Conservation (phyloP, 2,113 vertebrate genomes). For the Embiotoca jacksoni region DNA sequence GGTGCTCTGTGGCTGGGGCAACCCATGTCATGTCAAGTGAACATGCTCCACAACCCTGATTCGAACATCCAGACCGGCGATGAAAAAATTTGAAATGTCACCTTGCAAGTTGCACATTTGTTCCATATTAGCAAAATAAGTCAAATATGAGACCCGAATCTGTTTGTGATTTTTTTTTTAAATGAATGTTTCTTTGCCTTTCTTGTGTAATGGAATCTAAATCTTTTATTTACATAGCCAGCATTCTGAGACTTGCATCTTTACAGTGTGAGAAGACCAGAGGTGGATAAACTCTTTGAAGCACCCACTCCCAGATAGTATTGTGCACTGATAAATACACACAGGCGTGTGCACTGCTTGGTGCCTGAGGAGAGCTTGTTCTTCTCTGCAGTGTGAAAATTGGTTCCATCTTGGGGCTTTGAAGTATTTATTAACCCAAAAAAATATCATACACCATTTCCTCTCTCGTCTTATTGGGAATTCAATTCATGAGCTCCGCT, state of each 20-base stretch:
- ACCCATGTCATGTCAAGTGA: background rate
- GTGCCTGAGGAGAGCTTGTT: slow-evolving; percentile 35
- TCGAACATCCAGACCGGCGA: too few species aligned
- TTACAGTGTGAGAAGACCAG: background rate
- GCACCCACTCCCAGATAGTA: slow-evolving; percentile 3
- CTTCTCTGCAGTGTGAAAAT: slow-evolving; percentile 54
- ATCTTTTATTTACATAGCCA: too few species aligned
- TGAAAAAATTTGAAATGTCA: too few species aligned
- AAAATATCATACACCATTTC: slow-evolving; percentile 59
- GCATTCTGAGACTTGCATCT: background rate
- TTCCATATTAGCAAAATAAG: too few species aligned
- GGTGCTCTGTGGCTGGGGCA: slow-evolving; percentile 2
- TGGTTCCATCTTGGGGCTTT: slow-evolving; percentile 46
- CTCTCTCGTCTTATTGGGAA: slow-evolving; percentile 42
- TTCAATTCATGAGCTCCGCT: slow-evolving; percentile 44
- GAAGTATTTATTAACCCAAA: slow-evolving; percentile 71
- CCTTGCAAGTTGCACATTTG: too few species aligned
- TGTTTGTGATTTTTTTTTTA: too few species aligned
- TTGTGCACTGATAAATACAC: slow-evolving; percentile 2
- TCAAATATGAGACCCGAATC: too few species aligned
- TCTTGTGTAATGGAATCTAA: too few species aligned
- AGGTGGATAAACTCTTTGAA: slow-evolving; percentile 38
- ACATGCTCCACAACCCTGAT: too few species aligned
- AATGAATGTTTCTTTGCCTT: too few species aligned
- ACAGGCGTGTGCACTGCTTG: slow-evolving; percentile 12